Evolutionary conservation across 2,113 vertebrate genomes (phyloP).

Genomic region (Aldabrachelys gigantea): DNA sequence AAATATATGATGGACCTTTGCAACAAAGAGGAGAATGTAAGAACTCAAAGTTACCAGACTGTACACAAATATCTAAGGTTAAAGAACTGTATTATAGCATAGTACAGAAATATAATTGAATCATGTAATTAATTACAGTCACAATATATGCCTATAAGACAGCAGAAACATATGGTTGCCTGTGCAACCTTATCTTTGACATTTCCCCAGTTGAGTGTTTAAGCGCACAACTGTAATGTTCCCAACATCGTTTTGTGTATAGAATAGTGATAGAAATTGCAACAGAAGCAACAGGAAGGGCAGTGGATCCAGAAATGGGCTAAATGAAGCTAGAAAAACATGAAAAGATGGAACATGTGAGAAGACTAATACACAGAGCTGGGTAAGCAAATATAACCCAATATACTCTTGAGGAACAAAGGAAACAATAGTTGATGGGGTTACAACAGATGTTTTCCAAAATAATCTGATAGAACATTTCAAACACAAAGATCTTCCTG

Average conservation of each 20-base stretch:
- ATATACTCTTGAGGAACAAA: conserved; percentile 68
- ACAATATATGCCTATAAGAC: not conserved
- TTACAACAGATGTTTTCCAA: conserved; percentile 72
- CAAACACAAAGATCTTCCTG: conserved; percentile 73
- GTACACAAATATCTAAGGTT: not conserved
- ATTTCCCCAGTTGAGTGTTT: not conserved
- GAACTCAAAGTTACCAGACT: not conserved
- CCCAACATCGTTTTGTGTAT: not conserved
- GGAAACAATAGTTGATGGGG: conserved; percentile 67
- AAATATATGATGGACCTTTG: not conserved
- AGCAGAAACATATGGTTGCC: rapidly evolving
- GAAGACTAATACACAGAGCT: conserved; percentile 37
- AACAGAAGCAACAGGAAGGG: conserved; percentile 7
- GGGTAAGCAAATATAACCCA: conserved; percentile 53
- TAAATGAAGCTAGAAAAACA: not conserved
- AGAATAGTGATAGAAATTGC: conserved; percentile 31
- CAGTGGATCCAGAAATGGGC: not conserved
- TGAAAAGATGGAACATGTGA: conserved; percentile 20
- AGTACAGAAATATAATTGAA: not conserved
- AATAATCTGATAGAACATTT: conserved; percentile 55
- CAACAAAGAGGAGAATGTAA: not conserved
- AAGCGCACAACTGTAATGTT: conserved; percentile 15
- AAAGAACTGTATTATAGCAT: not conserved
- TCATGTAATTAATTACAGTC: not conserved
- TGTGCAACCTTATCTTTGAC: not conserved